phyloP scores from a whole-genome alignment of 2,113 vertebrate genomes.

The Scopus umbretta region DNA sequence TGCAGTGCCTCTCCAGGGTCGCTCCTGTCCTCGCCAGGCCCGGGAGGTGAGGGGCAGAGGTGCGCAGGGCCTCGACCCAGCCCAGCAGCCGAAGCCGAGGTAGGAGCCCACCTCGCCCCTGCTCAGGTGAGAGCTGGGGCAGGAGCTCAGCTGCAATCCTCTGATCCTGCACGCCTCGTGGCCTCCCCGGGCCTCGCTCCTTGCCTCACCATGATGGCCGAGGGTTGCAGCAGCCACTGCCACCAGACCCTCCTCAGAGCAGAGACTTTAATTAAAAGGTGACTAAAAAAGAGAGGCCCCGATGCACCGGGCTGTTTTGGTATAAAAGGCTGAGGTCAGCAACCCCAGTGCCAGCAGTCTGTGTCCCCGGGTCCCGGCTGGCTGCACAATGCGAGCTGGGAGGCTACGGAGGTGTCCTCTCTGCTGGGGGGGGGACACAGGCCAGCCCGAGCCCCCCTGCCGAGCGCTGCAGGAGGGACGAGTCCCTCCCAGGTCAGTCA shows the following conservation, averaged over 20 bases:
- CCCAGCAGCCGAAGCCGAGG: neutral
- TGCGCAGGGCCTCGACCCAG: neutral
- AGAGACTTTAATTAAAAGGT: conserved; percentile 6
- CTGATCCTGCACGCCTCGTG: accelerated
- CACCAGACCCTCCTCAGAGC: neutral
- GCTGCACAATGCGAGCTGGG: too few relatives aligned
- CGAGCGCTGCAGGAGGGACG: neutral
- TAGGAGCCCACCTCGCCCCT: too few relatives aligned
- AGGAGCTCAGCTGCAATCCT: accelerated
- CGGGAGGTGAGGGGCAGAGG: neutral
- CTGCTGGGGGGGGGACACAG: neutral
- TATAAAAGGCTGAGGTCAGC: neutral
- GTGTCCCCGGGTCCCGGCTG: neutral
- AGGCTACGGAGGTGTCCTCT: neutral
- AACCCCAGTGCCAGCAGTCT: neutral
- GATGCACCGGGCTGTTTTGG: neutral
- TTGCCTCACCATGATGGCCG: accelerated
- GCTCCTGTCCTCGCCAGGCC: neutral
- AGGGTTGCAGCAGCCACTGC: neutral
- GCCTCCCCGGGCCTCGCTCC: neutral
- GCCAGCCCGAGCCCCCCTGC: neutral
- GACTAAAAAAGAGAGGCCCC: neutral
- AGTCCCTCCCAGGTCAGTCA: neutral
- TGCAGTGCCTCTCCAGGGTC: accelerated
- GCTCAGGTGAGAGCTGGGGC: neutral